Evolutionary conservation across 1,140 invertebrate genomes (phyloP), one percentile per base, ranked within the genome.

Genomic region (Magallana ariakensis): DNA sequence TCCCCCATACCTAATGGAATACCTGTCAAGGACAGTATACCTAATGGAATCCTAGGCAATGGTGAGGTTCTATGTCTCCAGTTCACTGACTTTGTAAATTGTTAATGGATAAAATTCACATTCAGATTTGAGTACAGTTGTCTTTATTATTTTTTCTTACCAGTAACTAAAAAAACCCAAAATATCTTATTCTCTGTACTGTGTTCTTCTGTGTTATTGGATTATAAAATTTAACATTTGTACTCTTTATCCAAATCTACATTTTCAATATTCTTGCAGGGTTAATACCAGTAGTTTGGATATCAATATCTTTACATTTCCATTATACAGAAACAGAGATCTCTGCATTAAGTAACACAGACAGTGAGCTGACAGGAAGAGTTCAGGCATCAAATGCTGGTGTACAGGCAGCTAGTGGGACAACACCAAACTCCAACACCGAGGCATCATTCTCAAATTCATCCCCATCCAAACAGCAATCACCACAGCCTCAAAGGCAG

Each of bases 31-130:
- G 82, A 87, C 26, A 55, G 58, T 26, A 80, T 88, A 26, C 60
- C 86, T 0, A 90, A 90, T 80, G 90, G 90, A n/a, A 58, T 86
- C 33, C 26, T 89, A 16, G 80, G 83, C 53, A 85, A 87, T 88
- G 90, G 88, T 89, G 80, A 83, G 81, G 66, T 75, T 26, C 66
- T 75, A 4, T 46, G 33, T 46, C 33, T 46, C 33, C 33, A 46
- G 33, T 46, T 5, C 33, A 46, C 33, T 46, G 33, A 46, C 33
- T n/a, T n/a, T 46, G 33, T 46, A 46, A 46, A 46, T 46, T 46
- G 5, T 5, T 46, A 46, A 46, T 46, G 33, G 33, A 46, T 46
- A 4, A 46, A 46, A 46, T 46, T 46, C 33, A 46, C 33, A 46
- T 46, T 2, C 33, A 46, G 33, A 46, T 46, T 46, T 46, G 3